Conservation (phyloP, 1,140 invertebrate genomes). For the Telenomus remus region DNA sequence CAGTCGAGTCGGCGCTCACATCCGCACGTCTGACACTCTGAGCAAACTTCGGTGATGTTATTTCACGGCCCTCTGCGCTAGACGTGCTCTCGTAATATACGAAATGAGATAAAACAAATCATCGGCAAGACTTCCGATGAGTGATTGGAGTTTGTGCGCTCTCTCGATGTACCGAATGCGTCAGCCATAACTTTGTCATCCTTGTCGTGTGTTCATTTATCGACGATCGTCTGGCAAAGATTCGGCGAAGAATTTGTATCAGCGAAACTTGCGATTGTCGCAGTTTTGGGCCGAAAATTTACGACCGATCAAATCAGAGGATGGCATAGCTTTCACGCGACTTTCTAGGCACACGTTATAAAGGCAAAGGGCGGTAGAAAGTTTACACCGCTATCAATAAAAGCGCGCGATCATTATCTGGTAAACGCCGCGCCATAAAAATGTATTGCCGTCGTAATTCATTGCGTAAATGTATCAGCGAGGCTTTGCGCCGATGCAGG, state of each 20-base stretch:
- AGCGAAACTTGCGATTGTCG: no score
- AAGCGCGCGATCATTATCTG: constrained; percentile 37
- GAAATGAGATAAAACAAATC: constrained; percentile 33
- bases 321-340: neutral
- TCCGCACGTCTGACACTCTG: constrained; percentile 23
- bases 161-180: no score
- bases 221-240: no score
- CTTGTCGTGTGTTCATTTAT: no score
- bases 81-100: no score
- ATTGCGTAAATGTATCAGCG: constrained; percentile 29
- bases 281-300: no score
- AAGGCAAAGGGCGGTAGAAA: constrained; percentile 22
- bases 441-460: constrained; percentile 40
- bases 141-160: no score
- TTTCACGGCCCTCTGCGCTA: neutral
- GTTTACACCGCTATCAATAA: constrained; percentile 33
- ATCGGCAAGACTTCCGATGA: neutral
- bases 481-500: constrained; percentile 6
- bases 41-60: constrained; percentile 43
- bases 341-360: neutral
- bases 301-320: no score
- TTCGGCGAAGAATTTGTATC: no score
- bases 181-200: no score
- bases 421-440: constrained; percentile 40
- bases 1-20: constrained; percentile 10